Evolutionary conservation across 2,888 invertebrate species (phyloP).

Genomic region (Sinelater perroti): DNA sequence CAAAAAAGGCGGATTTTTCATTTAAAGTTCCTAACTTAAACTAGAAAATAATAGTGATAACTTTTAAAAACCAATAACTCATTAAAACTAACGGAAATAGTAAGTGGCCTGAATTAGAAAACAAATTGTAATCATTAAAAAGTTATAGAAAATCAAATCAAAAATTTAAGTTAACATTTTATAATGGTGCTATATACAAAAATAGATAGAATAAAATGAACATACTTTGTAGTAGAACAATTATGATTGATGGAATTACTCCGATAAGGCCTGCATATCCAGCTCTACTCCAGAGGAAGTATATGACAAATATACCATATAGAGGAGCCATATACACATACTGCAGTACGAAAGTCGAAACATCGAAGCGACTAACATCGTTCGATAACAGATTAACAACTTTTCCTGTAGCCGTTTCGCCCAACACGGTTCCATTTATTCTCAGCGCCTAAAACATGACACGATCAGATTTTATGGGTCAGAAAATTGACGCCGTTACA

Average conservation of each 20-base stretch:
- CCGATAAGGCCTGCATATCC: slow-evolving; percentile 80
- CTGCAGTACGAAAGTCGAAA: slow-evolving; percentile 82
- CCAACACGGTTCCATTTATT: slow-evolving; percentile 74
- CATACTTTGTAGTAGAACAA: slow-evolving; percentile 85
- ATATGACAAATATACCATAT: slow-evolving; percentile 73
- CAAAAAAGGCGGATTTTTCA: no score
- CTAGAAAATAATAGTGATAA: no score
- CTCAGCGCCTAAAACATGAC: slow-evolving; percentile 68
- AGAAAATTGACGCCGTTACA: no score
- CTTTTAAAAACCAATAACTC: no score
- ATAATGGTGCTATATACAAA: neutral
- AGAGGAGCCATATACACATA: slow-evolving; percentile 87
- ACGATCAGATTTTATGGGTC: no score
- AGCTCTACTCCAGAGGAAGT: slow-evolving; percentile 79
- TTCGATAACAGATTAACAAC: slow-evolving; percentile 93
- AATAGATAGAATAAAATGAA: slow-evolving; percentile 21
- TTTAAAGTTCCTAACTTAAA: no score
- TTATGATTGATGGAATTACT: slow-evolving; percentile 77
- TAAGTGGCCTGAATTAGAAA: no score
- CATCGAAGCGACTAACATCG: slow-evolving; percentile 91
- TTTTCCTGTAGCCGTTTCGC: slow-evolving; percentile 84
- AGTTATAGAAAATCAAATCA: neutral
- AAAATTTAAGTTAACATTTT: neutral
- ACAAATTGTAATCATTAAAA: neutral
- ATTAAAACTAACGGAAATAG: neutral